Evolutionary conservation across 2,797 vertebrate genomes (phyloP).

Genomic region (Salarias fasciatus): DNA sequence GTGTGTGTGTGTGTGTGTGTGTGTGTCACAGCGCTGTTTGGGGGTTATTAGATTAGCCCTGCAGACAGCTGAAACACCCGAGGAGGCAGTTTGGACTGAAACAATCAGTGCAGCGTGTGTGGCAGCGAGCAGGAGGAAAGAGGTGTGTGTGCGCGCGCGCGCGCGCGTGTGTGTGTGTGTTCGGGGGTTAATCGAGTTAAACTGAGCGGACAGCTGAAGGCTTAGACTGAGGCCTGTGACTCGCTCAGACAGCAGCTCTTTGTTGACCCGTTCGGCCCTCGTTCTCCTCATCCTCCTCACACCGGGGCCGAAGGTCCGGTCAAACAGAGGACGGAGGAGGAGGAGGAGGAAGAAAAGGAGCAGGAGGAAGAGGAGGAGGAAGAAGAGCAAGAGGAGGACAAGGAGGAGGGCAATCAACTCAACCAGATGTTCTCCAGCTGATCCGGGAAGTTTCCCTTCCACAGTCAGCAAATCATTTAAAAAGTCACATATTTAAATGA

Average conservation of each 20-base stretch:
- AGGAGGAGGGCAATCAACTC: not conserved
- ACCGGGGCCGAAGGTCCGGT: constrained; percentile 34
- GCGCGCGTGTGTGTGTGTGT: too few species aligned
- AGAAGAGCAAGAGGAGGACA: too few species aligned
- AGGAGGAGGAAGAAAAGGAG: not conserved
- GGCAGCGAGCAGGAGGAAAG: not conserved
- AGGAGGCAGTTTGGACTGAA: constrained; percentile 13
- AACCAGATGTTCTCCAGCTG: too few species aligned
- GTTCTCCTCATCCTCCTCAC: not conserved
- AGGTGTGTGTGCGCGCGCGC: too few species aligned
- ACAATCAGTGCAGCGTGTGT: constrained; percentile 10
- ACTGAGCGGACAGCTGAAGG: constrained; percentile 62
- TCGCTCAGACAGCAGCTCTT: constrained; percentile 61
- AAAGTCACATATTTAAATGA: too few species aligned
- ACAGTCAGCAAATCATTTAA: too few species aligned
- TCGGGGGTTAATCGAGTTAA: constrained; percentile 71
- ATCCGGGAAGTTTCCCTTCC: too few species aligned
- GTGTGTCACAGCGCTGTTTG: not conserved
- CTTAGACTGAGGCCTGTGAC: constrained; percentile 35
- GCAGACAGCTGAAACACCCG: constrained; percentile 52
- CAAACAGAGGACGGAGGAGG: constrained; percentile 35
- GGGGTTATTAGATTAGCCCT: constrained; percentile 47
- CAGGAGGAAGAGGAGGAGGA: not conserved
- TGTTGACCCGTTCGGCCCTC: constrained; percentile 46
- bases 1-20: too few species aligned